Evolutionary conservation across 2,888 invertebrate species (phyloP), one percentile per base, ranked within the genome.

Genomic region (Ennomos erosarius): DNA sequence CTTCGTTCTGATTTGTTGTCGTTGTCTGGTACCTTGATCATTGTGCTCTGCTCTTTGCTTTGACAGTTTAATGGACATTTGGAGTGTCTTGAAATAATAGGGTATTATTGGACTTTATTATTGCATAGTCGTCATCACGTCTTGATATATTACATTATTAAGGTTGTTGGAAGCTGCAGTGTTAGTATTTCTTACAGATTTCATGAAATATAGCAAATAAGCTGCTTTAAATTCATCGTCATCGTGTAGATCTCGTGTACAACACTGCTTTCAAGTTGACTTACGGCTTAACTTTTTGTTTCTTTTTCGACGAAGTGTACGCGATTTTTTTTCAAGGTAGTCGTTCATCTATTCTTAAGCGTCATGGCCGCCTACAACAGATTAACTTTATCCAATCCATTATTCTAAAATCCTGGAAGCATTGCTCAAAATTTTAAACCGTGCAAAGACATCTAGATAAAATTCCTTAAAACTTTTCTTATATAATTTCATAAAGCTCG

Each of bases 61-160:
- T 60, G 55, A 60, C 59, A 60, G 59, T 60, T 60, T 55, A 55
- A 60, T 55, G 43, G 51, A 55, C 59, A 59, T 55, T 39, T 12
- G 39, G 51, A 55, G 47, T 13, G 46, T 51, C 51, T 51, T 47
- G 43, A 55, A 55, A 47, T 60, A 55, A 60, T 55, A 52, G 51
- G 55, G 51, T 55, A 47, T 60, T 53, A 54, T 55, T 55, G 51
- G 42, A 55, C 45, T 55, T 38, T 43, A 46, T 49, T 60, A 55
- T 47, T 42, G 47, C 51, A 51, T 47, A 51, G 13, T 43, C 47
- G 59, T 60, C 59, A 46, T 44, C 43, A 43, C 26, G 36, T 55
- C 37, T 11, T 38, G 43, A 55, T 47, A 47, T 42, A 55, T 43
- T 55, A 47, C 37, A 55, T 55, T 49, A 50, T 40, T 59, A 49